phyloP scores from a whole-genome alignment of 2,113 vertebrate species.

The Butorides virescens region DNA sequence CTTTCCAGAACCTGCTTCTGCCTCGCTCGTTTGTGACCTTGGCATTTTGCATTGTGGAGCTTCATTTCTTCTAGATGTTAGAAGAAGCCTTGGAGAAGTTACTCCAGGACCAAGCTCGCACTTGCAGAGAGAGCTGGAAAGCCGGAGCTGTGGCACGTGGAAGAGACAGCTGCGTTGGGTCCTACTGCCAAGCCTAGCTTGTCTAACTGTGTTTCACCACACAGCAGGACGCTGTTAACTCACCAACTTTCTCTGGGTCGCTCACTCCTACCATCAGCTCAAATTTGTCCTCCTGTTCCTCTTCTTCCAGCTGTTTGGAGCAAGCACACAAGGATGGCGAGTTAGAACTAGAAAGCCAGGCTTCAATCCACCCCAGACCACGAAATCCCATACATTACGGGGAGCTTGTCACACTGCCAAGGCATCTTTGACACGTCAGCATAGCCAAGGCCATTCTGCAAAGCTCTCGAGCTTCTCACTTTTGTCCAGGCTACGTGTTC shows the following conservation, averaged over 20 bases:
- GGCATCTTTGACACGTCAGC: neutral
- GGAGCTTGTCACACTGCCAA: neutral
- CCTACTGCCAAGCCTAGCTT: neutral
- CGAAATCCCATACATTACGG: fast-evolving
- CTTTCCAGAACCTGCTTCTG: neutral
- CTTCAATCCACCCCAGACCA: neutral
- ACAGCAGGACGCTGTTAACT: neutral
- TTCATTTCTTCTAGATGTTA: neutral
- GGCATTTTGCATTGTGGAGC: neutral
- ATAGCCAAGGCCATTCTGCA: neutral
- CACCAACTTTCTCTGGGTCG: slow-evolving; percentile 97
- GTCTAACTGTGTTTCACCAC: neutral
- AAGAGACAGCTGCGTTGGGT: fast-evolving
- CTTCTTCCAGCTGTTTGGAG: slow-evolving; percentile 80
- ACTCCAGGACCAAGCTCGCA: neutral
- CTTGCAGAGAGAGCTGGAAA: neutral
- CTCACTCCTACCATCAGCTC: slow-evolving; percentile 89
- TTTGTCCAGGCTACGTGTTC: neutral
- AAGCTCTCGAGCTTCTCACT: neutral
- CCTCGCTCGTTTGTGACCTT: neutral
- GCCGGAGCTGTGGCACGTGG: neutral
- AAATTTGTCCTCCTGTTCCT: slow-evolving; percentile 91
- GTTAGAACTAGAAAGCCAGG: neutral
- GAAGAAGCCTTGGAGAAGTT: neutral
- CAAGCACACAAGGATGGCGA: neutral